A percentile compares a stretch with the other conserved stretches of the same genome.
These are phyloP conservation scores for Diplodus sargus DNA, from an alignment of 2,797 vertebrate species.

Conservation along the genomic window DNA sequence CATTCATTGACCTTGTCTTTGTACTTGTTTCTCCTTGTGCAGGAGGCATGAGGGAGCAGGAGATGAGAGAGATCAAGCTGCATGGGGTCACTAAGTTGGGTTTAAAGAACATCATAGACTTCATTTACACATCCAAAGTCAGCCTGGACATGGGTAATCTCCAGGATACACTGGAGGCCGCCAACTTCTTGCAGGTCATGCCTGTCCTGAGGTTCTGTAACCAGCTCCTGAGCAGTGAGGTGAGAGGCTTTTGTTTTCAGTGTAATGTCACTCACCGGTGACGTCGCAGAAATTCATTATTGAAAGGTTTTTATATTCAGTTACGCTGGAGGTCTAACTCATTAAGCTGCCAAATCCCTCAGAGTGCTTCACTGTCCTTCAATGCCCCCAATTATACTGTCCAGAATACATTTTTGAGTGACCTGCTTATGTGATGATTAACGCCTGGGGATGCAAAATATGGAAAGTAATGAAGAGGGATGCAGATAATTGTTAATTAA, in stretches of 20 bases:
- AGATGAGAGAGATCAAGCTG: slow-evolving; percentile 87
- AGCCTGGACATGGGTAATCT: slow-evolving; percentile 83
- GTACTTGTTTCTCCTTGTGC: not conserved
- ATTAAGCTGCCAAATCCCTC: not conserved
- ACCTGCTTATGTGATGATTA: not conserved
- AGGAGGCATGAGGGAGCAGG: slow-evolving; percentile 89
- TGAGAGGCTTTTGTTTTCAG: slow-evolving; percentile 46
- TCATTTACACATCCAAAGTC: slow-evolving; percentile 87
- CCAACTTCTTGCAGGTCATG: slow-evolving; percentile 88
- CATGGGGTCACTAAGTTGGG: slow-evolving; percentile 85
- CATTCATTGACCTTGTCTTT: slow-evolving; percentile 46
- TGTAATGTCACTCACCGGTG: not conserved
- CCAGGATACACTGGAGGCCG: slow-evolving; percentile 88
- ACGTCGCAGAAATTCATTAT: not conserved
- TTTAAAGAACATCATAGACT: slow-evolving; percentile 87
- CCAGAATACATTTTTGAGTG: not conserved
- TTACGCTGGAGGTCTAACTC: not conserved
- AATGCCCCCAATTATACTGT: not conserved
- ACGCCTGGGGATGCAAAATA: not conserved
- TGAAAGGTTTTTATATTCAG: slow-evolving; percentile 1
- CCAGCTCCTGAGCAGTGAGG: slow-evolving; percentile 87
- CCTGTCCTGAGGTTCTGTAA: slow-evolving; percentile 88
- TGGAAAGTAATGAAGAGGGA: not conserved
- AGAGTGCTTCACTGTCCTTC: slow-evolving; percentile 5
- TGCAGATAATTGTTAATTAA: not conserved